Percentiles rank a stretch among this genome's conserved stretches.
Evolutionary conservation across 2,888 invertebrate genomes (phyloP).

Genomic region (Campoplex nolae): DNA sequence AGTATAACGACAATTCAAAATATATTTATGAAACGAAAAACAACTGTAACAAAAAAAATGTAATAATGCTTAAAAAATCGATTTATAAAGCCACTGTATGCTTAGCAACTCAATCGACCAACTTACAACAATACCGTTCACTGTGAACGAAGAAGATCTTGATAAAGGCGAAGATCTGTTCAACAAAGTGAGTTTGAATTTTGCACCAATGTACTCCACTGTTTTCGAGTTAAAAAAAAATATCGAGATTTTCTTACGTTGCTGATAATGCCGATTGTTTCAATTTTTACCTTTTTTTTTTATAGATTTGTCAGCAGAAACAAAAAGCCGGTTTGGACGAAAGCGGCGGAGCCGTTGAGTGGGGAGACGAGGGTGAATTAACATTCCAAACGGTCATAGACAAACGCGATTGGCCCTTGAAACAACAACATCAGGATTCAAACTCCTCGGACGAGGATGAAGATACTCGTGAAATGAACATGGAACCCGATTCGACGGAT

Average conservation of each 20-base stretch:
- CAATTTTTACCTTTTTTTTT: neutral
- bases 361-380: slow-evolving; percentile 85
- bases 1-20: slow-evolving; percentile 74
- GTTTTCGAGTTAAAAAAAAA: neutral
- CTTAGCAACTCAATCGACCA: slow-evolving; percentile 82
- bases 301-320: slow-evolving; percentile 79
- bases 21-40: neutral
- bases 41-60: slow-evolving; percentile 31
- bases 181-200: slow-evolving; percentile 86
- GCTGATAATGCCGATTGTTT: neutral
- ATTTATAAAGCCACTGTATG: slow-evolving; percentile 69
- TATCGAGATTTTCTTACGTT: neutral
- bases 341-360: slow-evolving; percentile 80
- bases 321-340: slow-evolving; percentile 79
- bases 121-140: slow-evolving; percentile 83
- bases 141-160: slow-evolving; percentile 85
- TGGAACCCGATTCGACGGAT: slow-evolving; percentile 85
- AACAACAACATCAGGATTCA: slow-evolving; percentile 79
- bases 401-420: slow-evolving; percentile 82
- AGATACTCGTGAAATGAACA: slow-evolving; percentile 81
- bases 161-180: slow-evolving; percentile 86
- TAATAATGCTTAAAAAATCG: slow-evolving; percentile 62
- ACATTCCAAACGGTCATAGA: slow-evolving; percentile 85
- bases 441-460: slow-evolving; percentile 86
- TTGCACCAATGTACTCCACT: neutral